Percentiles rank a stretch among this genome's conserved stretches.
These are phyloP conservation scores for Linhomoeus sp. DNA, from an alignment of 2,888 invertebrate genomes.

Conservation along the genomic window DNA sequence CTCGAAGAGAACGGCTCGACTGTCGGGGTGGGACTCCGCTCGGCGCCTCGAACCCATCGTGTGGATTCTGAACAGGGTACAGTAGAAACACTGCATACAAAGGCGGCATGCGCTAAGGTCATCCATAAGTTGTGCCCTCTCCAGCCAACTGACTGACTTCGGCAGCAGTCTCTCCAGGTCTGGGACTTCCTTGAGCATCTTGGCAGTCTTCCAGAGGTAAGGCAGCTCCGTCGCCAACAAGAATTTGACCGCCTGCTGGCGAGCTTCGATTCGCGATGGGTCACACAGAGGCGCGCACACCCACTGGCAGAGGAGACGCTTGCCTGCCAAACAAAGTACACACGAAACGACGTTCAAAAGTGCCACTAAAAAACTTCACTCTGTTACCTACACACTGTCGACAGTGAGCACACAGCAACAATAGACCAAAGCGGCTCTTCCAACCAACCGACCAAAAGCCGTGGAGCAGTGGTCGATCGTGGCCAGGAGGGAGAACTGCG, in stretches of 20 bases:
- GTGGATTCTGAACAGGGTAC: conserved; percentile 48
- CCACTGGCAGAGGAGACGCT: conserved; percentile 65
- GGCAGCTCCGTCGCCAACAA: conserved; percentile 36
- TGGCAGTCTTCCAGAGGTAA: conserved; percentile 40
- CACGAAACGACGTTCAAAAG: background rate
- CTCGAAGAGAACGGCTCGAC: conserved; percentile 80
- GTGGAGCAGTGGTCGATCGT: conserved; percentile 70
- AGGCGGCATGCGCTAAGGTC: background rate
- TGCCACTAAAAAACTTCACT: background rate
- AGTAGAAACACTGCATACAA: background rate
- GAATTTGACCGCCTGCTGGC: conserved; percentile 62
- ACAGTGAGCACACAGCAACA: background rate
- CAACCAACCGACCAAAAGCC: conserved; percentile 75
- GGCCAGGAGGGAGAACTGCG: conserved; percentile 54
- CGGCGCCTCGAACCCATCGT: conserved; percentile 59
- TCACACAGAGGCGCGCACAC: conserved; percentile 74
- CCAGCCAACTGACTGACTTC: conserved; percentile 33
- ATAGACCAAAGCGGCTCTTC: no score
- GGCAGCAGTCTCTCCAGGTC: conserved; percentile 78
- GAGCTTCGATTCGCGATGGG: conserved; percentile 46
- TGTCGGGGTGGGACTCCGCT: conserved; percentile 65
- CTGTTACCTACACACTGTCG: background rate
- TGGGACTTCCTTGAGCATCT: conserved; percentile 53
- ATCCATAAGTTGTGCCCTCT: background rate
- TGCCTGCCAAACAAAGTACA: conserved; percentile 22